phyloP scores from a whole-genome alignment of 2,797 vertebrate species.

The Acanthornis magna region DNA sequence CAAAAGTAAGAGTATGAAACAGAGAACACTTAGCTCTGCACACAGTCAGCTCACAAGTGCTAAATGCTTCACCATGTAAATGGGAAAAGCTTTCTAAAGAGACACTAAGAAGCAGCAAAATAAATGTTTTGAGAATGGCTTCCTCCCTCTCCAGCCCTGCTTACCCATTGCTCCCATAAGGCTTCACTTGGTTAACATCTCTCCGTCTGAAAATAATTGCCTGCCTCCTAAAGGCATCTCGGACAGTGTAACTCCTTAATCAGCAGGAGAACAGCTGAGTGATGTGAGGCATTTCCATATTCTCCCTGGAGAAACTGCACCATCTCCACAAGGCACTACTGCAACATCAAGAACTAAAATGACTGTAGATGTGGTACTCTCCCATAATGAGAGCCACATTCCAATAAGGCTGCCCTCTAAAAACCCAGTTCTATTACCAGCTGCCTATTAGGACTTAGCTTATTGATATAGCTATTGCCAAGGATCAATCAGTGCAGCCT shows the following conservation, averaged over 20 bases:
- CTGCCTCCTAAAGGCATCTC: background rate
- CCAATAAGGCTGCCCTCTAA: background rate
- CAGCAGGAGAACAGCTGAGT: constrained; percentile 16
- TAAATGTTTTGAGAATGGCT: background rate
- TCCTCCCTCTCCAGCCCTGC: background rate
- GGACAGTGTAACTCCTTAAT: constrained; percentile 17
- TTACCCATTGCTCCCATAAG: background rate
- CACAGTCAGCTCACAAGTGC: background rate
- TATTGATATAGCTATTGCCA: background rate
- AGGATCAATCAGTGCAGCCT: background rate
- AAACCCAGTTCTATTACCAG: background rate
- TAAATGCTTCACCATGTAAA: background rate
- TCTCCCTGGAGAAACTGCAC: background rate
- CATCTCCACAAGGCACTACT: background rate
- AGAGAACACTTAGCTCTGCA: background rate
- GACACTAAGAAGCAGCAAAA: background rate
- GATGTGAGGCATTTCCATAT: constrained; percentile 11
- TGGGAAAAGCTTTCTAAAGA: background rate
- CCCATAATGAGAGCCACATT: background rate
- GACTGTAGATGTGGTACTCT: background rate
- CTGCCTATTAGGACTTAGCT: background rate
- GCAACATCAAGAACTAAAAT: constrained; percentile 13
- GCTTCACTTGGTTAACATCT: constrained; percentile 7
- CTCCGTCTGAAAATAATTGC: constrained; percentile 43
- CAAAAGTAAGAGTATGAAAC: background rate